Conservation (phyloP, 1,140 invertebrate species). For the Hypsibius dujardini region DNA sequence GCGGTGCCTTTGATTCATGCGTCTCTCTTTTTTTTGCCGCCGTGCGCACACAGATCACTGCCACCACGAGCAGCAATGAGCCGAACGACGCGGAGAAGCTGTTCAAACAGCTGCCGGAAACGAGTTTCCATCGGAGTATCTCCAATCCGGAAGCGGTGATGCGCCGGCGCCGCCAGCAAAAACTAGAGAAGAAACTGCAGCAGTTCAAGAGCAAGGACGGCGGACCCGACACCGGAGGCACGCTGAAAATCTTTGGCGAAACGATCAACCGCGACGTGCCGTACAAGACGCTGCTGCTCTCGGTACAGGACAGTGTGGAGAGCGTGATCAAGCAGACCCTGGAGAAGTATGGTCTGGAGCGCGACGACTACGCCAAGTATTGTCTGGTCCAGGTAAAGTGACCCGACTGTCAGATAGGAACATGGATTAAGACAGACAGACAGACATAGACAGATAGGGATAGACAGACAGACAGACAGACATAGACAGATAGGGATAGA, state of each 20-base stretch:
- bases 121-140: slow-evolving; percentile 90
- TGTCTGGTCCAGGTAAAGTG: slow-evolving; percentile 57
- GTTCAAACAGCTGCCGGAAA: slow-evolving; percentile 69
- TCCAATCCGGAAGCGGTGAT: slow-evolving; percentile 98
- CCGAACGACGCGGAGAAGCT: slow-evolving; percentile 28
- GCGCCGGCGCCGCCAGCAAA: slow-evolving; percentile 84
- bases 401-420: too few relatives aligned
- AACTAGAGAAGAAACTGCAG: slow-evolving; percentile 85
- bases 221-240: slow-evolving; percentile 62
- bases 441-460: too few relatives aligned
- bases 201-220: slow-evolving; percentile 71
- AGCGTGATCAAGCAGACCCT: slow-evolving; percentile 87
- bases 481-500: too few relatives aligned
- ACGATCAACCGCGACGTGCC: slow-evolving; percentile 87
- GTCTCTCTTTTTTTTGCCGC: too few relatives aligned
- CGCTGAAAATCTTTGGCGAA: slow-evolving; percentile 92
- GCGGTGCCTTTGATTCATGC: too few relatives aligned
- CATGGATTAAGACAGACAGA: too few relatives aligned
- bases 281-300: slow-evolving; percentile 89
- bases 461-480: too few relatives aligned
- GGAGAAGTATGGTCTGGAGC: slow-evolving; percentile 81
- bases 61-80: not conserved
- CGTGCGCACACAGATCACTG: too few relatives aligned
- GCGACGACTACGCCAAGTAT: slow-evolving; percentile 69
- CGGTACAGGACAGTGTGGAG: slow-evolving; percentile 72